Base-by-base conservation (phyloP, 2,797 vertebrate species). In the Crenuchus spilurus region DNA sequence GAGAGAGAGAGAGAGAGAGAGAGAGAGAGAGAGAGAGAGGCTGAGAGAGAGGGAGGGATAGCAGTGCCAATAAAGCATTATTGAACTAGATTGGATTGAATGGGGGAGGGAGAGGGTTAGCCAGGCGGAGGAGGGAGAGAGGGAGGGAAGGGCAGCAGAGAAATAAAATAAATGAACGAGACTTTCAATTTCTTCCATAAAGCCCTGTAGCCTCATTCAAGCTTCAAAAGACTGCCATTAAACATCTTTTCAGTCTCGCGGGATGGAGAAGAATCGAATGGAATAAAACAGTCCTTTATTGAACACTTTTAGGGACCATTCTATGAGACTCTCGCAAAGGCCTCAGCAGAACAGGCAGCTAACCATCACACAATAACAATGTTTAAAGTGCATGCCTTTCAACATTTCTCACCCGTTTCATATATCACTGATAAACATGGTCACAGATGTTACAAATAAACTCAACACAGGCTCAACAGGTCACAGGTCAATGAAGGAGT, bases 81-180 rank as follows among this genome's bases (percentile, higher is more conserved):
- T 73, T 75, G 22, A 75, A 72, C 61, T 41, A 71, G 55, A 75
- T 64, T 72, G 58, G 48, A 75, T 66, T 76, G 69, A 78, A 81
- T 70, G 55, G 51, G 73, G 72, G 42, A 72, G 51, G 64, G 22
- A 61, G 30, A 61, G 63, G 42, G 18, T 3, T 2, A 51, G 37
- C 11, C 54, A 54, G 48, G 48, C 48, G 10, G 20, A 51, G 22
- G 48, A 22, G 8, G 16, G 24, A 48, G 28, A 39, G 44, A 57
- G 3, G 46, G 18, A 26, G 35, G 42, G 24, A 75, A 65, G 30
- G 58, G 46, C 41, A 26, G 18, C 2, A 37, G 57, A 78, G 57
- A 57, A 75, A 75, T 55, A 68, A 69, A 75, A 78, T 63, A 73
- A 52, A 70, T 78, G 55, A 75, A 75, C 3, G 7, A 76, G 52